Evolutionary conservation across 2,888 invertebrate species (phyloP).

Genomic region (Tenthredo amoena): DNA sequence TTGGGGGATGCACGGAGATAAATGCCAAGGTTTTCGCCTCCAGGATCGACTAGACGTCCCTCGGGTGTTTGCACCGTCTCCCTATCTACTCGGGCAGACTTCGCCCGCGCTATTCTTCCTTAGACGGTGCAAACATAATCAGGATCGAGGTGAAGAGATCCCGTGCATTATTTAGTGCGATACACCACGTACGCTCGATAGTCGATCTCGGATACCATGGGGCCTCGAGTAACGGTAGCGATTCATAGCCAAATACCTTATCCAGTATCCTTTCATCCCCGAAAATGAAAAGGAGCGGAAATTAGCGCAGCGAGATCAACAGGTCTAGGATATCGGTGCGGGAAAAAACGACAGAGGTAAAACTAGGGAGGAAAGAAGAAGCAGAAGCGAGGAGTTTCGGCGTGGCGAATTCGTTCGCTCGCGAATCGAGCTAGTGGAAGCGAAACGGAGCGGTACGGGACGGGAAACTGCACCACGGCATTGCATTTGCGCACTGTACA

Average conservation of each 20-base stretch:
- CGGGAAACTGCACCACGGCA: constrained; percentile 6
- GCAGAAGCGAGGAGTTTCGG: neutral
- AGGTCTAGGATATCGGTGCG: neutral
- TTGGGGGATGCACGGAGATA: constrained; percentile 65
- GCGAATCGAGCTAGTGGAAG: neutral
- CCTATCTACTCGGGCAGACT: constrained; percentile 35
- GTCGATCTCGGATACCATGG: neutral
- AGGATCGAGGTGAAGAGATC: neutral
- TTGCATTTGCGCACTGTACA: constrained; percentile 59
- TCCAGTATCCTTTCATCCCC: neutral
- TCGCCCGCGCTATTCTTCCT: neutral
- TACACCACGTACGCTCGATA: constrained; percentile 24
- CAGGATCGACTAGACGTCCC: neutral
- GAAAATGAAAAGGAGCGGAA: neutral
- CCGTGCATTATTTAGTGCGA: constrained; percentile 26
- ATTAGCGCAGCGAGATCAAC: constrained; percentile 20
- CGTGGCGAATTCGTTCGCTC: constrained; percentile 19
- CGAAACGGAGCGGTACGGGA: neutral
- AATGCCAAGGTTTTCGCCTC: constrained; percentile 62
- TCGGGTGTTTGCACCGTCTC: constrained; percentile 30
- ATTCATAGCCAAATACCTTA: neutral
- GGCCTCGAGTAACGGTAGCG: neutral
- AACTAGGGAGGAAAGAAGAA: neutral
- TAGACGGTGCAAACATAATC: constrained; percentile 36
- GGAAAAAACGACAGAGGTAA: neutral